phyloP scores from a whole-genome alignment of 2,113 vertebrate genomes.

The Passer montanus region DNA sequence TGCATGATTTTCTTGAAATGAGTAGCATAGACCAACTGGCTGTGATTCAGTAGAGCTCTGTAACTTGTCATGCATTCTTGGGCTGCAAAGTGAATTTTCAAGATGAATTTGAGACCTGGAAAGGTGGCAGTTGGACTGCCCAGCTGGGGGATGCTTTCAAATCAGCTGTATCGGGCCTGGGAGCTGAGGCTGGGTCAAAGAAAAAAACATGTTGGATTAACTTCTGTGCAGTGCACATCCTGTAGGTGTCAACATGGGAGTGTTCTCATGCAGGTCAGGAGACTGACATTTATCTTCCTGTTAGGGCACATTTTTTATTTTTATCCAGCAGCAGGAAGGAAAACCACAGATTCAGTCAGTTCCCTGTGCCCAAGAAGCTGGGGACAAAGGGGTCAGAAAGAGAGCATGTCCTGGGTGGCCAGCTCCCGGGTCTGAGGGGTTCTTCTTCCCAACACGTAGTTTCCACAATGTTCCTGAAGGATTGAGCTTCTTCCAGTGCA shows the following conservation, averaged over 20 bases:
- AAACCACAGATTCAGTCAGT: background rate
- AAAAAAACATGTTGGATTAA: background rate
- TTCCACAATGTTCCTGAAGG: background rate
- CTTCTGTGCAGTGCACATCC: background rate
- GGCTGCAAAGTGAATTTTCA: background rate
- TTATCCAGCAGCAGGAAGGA: background rate
- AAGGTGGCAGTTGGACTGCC: background rate
- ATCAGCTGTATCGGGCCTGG: background rate
- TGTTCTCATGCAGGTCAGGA: background rate
- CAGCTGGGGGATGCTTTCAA: background rate
- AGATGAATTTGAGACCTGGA: background rate
- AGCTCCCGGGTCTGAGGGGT: background rate
- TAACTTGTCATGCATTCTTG: background rate
- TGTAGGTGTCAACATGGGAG: background rate
- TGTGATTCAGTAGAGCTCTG: background rate
- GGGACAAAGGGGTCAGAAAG: background rate
- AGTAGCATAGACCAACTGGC: background rate
- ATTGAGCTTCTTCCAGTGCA: background rate
- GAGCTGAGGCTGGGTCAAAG: background rate
- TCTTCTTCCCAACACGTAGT: background rate
- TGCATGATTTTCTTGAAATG: background rate
- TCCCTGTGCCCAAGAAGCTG: background rate
- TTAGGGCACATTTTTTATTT: background rate
- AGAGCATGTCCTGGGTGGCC: rapidly evolving
- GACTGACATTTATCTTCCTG: background rate